phyloP scores from a whole-genome alignment of 2,797 vertebrate species.

The Rachycentron canadum region DNA sequence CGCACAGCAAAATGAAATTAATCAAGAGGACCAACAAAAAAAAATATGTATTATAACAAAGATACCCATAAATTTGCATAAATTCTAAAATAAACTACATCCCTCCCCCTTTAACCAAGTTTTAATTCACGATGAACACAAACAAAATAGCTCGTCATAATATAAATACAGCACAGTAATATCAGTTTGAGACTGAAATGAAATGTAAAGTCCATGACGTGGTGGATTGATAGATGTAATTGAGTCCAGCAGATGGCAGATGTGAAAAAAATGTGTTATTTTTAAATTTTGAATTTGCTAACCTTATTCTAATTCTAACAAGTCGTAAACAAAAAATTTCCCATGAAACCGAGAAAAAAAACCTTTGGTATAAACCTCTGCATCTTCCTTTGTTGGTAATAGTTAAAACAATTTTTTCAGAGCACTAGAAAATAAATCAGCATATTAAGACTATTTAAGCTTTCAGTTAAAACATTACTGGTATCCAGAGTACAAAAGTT shows the following conservation, averaged over 20 bases:
- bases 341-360: conserved; percentile 16
- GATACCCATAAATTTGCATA: conserved; percentile 64
- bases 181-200: conserved; percentile 45
- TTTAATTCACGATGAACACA: conserved; percentile 63
- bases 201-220: conserved; percentile 43
- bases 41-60: conserved; percentile 62
- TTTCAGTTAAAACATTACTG: conserved; percentile 60
- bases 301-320: conserved; percentile 36
- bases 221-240: conserved; percentile 26
- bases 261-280: conserved; percentile 31
- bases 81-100: conserved; percentile 68
- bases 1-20: conserved; percentile 72
- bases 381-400: conserved; percentile 42
- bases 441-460: conserved; percentile 76
- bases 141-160: conserved; percentile 46
- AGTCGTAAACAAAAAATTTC: conserved; percentile 63
- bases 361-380: conserved; percentile 56
- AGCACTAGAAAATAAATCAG: conserved; percentile 73
- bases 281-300: conserved; percentile 18
- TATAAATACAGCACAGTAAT: conserved; percentile 63
- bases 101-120: conserved; percentile 50
- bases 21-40: conserved; percentile 66
- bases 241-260: conserved; percentile 58
- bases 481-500: conserved; percentile 76
- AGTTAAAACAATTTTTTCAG: conserved; percentile 60